phyloP scores from a whole-genome alignment of 1,140 invertebrate species.

The Drosophila seguyi region DNA sequence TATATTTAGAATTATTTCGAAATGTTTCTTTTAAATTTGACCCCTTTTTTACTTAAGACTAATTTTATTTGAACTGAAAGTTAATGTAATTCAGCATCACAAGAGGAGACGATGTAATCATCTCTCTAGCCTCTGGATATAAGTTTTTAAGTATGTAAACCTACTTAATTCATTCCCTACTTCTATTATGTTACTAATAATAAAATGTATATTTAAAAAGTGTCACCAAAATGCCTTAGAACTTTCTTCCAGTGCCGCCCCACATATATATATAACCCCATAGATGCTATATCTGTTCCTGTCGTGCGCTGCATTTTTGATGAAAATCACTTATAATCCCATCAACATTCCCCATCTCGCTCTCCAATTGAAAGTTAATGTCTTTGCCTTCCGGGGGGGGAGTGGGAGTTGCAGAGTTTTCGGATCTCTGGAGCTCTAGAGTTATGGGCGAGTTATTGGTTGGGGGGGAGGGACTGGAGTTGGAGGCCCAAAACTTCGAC shows the following conservation, averaged over 20 bases:
- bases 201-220: background rate
- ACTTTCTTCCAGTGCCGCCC: slow-evolving; percentile 7
- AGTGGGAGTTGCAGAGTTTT: slow-evolving; percentile 22
- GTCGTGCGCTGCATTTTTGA: slow-evolving; percentile 82
- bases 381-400: slow-evolving; percentile 38
- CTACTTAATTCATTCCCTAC: background rate
- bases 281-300: slow-evolving; percentile 52
- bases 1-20: background rate
- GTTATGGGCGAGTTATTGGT: slow-evolving; percentile 8
- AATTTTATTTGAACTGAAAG: background rate
- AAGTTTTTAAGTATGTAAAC: background rate
- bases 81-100: background rate
- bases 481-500: slow-evolving; percentile 34
- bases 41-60: background rate
- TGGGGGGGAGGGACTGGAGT: background rate
- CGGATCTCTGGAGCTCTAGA: background rate
- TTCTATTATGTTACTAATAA: background rate
- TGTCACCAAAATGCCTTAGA: background rate
- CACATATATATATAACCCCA: slow-evolving; percentile 15
- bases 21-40: background rate
- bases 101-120: background rate
- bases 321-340: slow-evolving; percentile 82
- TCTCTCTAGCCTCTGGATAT: background rate
- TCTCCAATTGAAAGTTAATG: slow-evolving; percentile 78
- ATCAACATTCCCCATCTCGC: slow-evolving; percentile 77